Conservation (phyloP, 2,797 vertebrate species). For the Sorex maritimensis region DNA sequence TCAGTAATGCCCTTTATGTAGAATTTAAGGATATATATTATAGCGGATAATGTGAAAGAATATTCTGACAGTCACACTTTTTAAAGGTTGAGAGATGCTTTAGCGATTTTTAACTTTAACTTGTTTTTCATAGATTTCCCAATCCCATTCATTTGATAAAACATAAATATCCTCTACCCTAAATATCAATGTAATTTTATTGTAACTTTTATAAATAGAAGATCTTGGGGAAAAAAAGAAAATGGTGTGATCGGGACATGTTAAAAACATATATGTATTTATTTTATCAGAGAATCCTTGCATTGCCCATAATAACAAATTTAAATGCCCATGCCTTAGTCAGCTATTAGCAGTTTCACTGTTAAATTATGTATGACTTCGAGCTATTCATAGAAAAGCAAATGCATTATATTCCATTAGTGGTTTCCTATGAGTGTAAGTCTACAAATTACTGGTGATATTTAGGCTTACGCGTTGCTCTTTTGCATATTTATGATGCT, state of each 20-base stretch:
- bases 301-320: slow-evolving; percentile 61
- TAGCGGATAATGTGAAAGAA: not conserved
- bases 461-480: slow-evolving; percentile 76
- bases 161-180: not conserved
- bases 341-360: slow-evolving; percentile 69
- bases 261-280: slow-evolving; percentile 67
- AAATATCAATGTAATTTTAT: slow-evolving; percentile 60
- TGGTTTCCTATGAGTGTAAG: slow-evolving; percentile 77
- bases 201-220: slow-evolving; percentile 55
- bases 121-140: slow-evolving; percentile 10
- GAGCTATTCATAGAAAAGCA: slow-evolving; percentile 76
- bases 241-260: not conserved
- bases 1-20: not conserved
- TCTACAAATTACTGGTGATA: slow-evolving; percentile 72
- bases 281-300: slow-evolving; percentile 72
- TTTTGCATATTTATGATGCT: slow-evolving; percentile 85
- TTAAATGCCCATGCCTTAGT: slow-evolving; percentile 50
- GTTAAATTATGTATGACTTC: slow-evolving; percentile 82
- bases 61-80: not conserved
- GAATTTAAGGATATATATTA: not conserved
- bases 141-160: not conserved
- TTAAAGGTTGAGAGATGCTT: not conserved
- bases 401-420: slow-evolving; percentile 75
- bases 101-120: not conserved
- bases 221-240: not conserved